Percentiles rank a stretch among this genome's conserved stretches.
Evolutionary conservation across 1,140 invertebrate genomes (phyloP).

Genomic region (Monochamus saltuarius): DNA sequence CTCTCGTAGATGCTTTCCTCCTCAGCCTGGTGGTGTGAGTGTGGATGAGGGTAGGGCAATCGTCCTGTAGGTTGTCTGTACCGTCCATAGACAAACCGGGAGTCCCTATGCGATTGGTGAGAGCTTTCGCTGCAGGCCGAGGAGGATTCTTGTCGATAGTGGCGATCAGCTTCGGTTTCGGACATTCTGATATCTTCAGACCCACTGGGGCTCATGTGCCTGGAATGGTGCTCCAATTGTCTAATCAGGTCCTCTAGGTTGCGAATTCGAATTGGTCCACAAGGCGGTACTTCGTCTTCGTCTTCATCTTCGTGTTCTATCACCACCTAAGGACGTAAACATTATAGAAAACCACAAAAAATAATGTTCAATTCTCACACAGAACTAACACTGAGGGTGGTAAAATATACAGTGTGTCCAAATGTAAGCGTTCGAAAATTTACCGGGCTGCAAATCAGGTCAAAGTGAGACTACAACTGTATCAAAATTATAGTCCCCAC

Average conservation of each 20-base stretch:
- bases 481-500: no score
- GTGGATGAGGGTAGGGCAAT: constrained; percentile 57
- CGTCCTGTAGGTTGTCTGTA: constrained; percentile 73
- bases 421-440: no score
- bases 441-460: no score
- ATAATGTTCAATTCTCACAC: not conserved
- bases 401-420: no score
- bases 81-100: constrained; percentile 76
- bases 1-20: constrained; percentile 85
- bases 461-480: no score
- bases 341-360: not conserved
- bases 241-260: constrained; percentile 89
- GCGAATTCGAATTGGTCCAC: constrained; percentile 78
- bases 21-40: constrained; percentile 62
- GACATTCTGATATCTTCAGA: constrained; percentile 91
- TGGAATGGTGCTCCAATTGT: constrained; percentile 83
- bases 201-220: constrained; percentile 86
- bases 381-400: not conserved
- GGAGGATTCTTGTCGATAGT: constrained; percentile 72
- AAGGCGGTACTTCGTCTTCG: constrained; percentile 69
- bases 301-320: constrained; percentile 62
- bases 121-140: constrained; percentile 74
- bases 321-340: constrained; percentile 34
- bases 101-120: constrained; percentile 59
- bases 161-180: constrained; percentile 81